Conservation (phyloP, 2,113 vertebrate species). For the Plotosus lineatus region DNA sequence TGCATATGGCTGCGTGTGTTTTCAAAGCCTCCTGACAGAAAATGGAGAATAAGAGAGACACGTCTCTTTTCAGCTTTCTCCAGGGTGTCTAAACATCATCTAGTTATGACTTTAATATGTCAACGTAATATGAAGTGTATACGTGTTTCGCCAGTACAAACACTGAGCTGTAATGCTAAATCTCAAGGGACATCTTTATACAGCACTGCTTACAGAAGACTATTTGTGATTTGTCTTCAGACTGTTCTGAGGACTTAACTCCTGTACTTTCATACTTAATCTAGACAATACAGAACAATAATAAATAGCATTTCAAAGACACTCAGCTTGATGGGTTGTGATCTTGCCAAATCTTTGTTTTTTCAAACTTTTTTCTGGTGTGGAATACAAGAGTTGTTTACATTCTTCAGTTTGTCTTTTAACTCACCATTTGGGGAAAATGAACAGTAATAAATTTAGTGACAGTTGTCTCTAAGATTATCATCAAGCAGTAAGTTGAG, state of each 20-base stretch:
- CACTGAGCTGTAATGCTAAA: conserved; percentile 68
- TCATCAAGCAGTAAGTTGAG: conserved; percentile 13
- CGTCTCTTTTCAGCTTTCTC: conserved; percentile 64
- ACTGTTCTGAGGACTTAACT: conserved; percentile 54
- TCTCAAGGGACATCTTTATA: conserved; percentile 67
- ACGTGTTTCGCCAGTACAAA: conserved; percentile 69
- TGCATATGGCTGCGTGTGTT: conserved; percentile 51
- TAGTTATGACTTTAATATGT: conserved; percentile 71
- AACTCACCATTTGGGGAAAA: conserved; percentile 43
- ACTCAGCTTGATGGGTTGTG: conserved; percentile 23
- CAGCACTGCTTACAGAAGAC: conserved; percentile 64
- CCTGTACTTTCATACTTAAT: conserved; percentile 54
- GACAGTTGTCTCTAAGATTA: conserved; percentile 25
- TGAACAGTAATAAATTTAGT: conserved; percentile 43
- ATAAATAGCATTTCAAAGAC: conserved; percentile 49
- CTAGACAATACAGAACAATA: conserved; percentile 51
- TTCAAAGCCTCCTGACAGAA: conserved; percentile 64
- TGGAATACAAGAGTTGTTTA: conserved; percentile 48
- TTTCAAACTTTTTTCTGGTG: conserved; percentile 20
- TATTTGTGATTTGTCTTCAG: conserved; percentile 61
- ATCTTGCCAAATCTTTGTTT: conserved; percentile 38
- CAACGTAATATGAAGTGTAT: conserved; percentile 69
- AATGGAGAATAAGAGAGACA: conserved; percentile 56
- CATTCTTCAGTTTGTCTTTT: conserved; percentile 52
- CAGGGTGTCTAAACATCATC: conserved; percentile 67